phyloP scores from a whole-genome alignment of 2,113 vertebrate species.

The Falco punctatus region DNA sequence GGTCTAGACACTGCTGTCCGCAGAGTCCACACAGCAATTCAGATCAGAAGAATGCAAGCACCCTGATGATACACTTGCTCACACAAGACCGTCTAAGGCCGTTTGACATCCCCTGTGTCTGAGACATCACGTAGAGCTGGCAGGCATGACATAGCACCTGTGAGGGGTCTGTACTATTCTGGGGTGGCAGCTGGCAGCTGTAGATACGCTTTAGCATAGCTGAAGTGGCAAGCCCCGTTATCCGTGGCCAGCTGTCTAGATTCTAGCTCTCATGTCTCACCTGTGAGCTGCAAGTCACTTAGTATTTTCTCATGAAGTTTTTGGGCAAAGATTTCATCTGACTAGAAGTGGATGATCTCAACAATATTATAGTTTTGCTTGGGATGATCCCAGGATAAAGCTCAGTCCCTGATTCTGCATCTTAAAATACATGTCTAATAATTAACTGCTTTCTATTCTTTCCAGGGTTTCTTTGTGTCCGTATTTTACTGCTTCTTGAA shows the following conservation, averaged over 20 bases:
- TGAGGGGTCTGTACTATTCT: not conserved
- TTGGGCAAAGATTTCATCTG: not conserved
- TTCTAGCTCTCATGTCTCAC: not conserved
- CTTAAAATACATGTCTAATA: not conserved
- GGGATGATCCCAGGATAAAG: not conserved
- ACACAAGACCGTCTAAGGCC: not conserved
- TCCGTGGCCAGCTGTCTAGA: not conserved
- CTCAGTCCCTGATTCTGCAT: not conserved
- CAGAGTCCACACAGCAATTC: not conserved
- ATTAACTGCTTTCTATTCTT: slow-evolving; percentile 36
- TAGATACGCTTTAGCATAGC: not conserved
- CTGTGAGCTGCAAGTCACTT: not conserved
- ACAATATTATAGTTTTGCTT: not conserved
- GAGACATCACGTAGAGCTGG: not conserved
- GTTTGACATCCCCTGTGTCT: not conserved
- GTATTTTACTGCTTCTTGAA: slow-evolving; percentile 99
- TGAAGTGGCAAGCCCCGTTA: not conserved
- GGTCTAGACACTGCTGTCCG: not conserved
- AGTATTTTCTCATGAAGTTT: not conserved
- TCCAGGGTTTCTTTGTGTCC: slow-evolving; percentile 97
- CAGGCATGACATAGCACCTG: not conserved
- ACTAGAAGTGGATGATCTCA: not conserved
- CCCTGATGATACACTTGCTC: not conserved
- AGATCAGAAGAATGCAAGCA: not conserved
- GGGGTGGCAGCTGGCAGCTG: not conserved